Evolutionary conservation across 2,797 vertebrate species (phyloP).

Genomic region (Coregonus suidteri): DNA sequence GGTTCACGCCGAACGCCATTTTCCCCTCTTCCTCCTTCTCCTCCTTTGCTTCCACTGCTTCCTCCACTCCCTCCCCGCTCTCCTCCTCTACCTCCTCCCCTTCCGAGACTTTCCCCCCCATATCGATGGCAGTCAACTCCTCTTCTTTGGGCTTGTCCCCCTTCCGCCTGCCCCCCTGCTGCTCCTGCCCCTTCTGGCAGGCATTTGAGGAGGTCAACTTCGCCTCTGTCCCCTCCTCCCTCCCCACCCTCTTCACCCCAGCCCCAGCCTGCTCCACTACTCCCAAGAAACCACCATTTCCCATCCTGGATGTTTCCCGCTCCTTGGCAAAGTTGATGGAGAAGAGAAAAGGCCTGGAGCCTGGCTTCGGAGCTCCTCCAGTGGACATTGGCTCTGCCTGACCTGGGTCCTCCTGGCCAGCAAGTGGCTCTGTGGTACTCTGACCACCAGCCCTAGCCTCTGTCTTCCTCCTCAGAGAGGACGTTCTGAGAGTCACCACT

Average conservation of each 20-base stretch:
- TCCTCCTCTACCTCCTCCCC: slow-evolving; percentile 34
- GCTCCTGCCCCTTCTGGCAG: slow-evolving; percentile 49
- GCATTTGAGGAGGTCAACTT: slow-evolving; percentile 29
- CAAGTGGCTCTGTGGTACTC: slow-evolving; percentile 35
- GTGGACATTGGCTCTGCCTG: slow-evolving; percentile 45
- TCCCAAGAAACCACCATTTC: slow-evolving; percentile 68
- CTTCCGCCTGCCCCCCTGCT: slow-evolving; percentile 59
- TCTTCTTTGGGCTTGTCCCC: slow-evolving; percentile 52
- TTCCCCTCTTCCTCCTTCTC: slow-evolving; percentile 63
- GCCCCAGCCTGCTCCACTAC: slow-evolving; percentile 55
- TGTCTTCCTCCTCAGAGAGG: slow-evolving; percentile 38
- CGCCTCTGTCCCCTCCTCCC: slow-evolving; percentile 21
- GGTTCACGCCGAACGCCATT: slow-evolving; percentile 84
- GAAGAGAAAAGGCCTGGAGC: slow-evolving; percentile 69
- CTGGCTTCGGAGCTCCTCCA: slow-evolving; percentile 49
- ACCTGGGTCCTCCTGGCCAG: slow-evolving; percentile 43
- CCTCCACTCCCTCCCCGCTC: slow-evolving; percentile 51
- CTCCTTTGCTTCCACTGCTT: slow-evolving; percentile 57
- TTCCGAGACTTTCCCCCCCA: slow-evolving; percentile 1
- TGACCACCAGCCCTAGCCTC: background rate
- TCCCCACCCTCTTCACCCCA: slow-evolving; percentile 16
- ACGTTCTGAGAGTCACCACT: slow-evolving; percentile 27
- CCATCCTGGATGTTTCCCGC: slow-evolving; percentile 66
- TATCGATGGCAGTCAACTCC: slow-evolving; percentile 28
- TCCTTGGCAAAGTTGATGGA: slow-evolving; percentile 75